These are phyloP conservation scores for Pediacus dermestoides DNA, from an alignment of 2,888 invertebrate genomes.

Conservation along the genomic window DNA sequence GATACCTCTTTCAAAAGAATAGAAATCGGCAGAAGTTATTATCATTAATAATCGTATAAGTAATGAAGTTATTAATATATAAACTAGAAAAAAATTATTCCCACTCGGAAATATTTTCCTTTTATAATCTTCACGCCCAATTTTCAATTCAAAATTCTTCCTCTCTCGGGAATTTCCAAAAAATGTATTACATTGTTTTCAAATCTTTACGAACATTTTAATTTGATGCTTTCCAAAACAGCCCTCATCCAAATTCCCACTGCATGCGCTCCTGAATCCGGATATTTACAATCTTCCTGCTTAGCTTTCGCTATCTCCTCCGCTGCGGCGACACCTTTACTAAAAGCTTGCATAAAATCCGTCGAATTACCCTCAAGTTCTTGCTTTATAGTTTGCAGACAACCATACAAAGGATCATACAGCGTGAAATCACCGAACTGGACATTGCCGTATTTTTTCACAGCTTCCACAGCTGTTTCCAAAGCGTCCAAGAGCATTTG, in stretches of 20 bases:
- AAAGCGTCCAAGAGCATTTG: slow-evolving; percentile 52
- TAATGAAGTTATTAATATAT: too few relatives aligned
- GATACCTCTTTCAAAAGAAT: too few relatives aligned
- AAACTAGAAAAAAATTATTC: too few relatives aligned
- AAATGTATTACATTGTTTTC: background rate
- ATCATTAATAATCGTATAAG: too few relatives aligned
- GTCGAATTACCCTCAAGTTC: slow-evolving; percentile 26
- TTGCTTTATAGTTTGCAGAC: slow-evolving; percentile 32
- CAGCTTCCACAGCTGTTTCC: slow-evolving; percentile 50
- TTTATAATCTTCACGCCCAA: too few relatives aligned
- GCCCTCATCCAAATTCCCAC: slow-evolving; percentile 59
- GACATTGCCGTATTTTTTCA: slow-evolving; percentile 59
- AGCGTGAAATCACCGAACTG: slow-evolving; percentile 63
- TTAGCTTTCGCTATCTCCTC: slow-evolving; percentile 42
- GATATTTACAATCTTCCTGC: slow-evolving; percentile 37
- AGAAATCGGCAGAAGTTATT: too few relatives aligned
- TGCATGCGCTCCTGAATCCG: slow-evolving; percentile 60
- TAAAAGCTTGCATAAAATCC: slow-evolving; percentile 41
- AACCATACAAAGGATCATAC: slow-evolving; percentile 51
- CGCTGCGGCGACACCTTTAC: slow-evolving; percentile 44
- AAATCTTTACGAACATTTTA: slow-evolving; percentile 28
- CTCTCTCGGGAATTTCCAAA: too few relatives aligned
- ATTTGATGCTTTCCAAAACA: slow-evolving; percentile 50
- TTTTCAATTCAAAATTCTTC: too few relatives aligned
- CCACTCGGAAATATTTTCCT: too few relatives aligned